These are phyloP conservation scores for Macrotus californicus DNA, from an alignment of 2,113 vertebrate genomes.

Conservation along the genomic window DNA sequence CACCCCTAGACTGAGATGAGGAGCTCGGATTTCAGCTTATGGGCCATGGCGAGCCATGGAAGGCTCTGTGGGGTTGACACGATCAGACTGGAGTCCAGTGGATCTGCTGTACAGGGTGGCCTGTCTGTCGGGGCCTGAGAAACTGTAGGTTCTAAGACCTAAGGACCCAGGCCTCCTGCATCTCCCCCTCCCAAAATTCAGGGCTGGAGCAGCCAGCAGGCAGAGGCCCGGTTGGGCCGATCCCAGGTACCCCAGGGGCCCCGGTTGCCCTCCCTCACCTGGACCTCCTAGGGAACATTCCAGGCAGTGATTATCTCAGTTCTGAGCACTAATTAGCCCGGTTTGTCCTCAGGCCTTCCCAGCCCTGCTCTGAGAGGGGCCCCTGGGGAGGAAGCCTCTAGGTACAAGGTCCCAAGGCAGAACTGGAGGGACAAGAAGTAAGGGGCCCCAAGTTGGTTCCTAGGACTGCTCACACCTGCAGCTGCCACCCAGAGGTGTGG, in stretches of 20 bases:
- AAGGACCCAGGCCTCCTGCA: not conserved
- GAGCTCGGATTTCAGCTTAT: not conserved
- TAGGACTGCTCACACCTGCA: not conserved
- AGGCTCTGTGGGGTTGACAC: not conserved
- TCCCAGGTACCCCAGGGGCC: not conserved
- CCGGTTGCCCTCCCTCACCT: not conserved
- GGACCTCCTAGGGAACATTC: slow-evolving; percentile 58
- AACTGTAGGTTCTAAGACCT: not conserved
- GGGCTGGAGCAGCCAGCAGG: not conserved
- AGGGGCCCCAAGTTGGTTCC: not conserved
- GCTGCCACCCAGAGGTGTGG: not conserved
- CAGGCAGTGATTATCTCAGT: slow-evolving; percentile 42
- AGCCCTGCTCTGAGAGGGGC: not conserved
- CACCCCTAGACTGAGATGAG: not conserved
- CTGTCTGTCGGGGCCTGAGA: not conserved
- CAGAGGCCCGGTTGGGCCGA: not conserved
- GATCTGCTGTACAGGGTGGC: not conserved
- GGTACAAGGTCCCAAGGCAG: not conserved
- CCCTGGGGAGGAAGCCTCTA: not conserved
- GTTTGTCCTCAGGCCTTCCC: slow-evolving; percentile 27
- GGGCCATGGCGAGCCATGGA: not conserved
- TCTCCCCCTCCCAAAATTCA: not conserved
- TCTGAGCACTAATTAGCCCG: slow-evolving; percentile 13
- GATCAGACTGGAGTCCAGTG: not conserved
- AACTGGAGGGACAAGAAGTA: not conserved